Evolutionary conservation across 2,797 vertebrate species (phyloP), one percentile per base, ranked within the genome.

Genomic region (Cossypha caffra): DNA sequence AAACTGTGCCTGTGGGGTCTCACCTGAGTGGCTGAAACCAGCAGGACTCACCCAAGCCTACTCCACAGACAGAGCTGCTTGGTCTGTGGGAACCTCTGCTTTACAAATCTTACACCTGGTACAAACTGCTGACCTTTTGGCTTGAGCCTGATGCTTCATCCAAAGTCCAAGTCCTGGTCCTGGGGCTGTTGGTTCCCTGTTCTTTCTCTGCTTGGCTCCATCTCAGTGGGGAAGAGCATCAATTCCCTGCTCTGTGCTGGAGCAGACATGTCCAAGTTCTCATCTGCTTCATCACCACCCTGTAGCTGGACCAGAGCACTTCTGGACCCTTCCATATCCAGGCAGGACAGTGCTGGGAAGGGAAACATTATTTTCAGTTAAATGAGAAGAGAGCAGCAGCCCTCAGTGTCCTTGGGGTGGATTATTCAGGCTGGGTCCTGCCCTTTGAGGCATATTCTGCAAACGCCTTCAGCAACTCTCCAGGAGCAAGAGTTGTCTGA

Each of bases 251-350:
- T 66, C 35, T 40, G 8, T 23, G 43, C 18, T 61, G 64, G 11
- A 83, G 35, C 18, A 79, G 9, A 9, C 13, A 6, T 4, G 14
- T n/a, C 35, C 42, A 59, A 21, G 9, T 4, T 64, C 38, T 78
- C 42, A n/a, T 29, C 33, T 48, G 31, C 19, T 62, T 80, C 69
- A 47, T 29, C 10, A 3, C 9, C 38, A 50, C 14, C 31, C 42
- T 1, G 0, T 3, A 66, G 19, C 40, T 68, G 33, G 7, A 54
- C 18, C 42, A 33, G 8, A 35, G 47, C 29, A 19, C 35, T 43
- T 74, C 62, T 59, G 58, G 10, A 57, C 18, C 19, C 19, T 47
- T 12, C 11, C 35, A 40, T 0, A 0, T 28, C 47, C 57, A 62
- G 9, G 9, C 35, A 35, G 35, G 35, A 35, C 35, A 35, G 35